A percentile compares a stretch with the other conserved stretches of the same genome.
Evolutionary conservation across 2,113 vertebrate species (phyloP).

Genomic region (Prunella himalayana): DNA sequence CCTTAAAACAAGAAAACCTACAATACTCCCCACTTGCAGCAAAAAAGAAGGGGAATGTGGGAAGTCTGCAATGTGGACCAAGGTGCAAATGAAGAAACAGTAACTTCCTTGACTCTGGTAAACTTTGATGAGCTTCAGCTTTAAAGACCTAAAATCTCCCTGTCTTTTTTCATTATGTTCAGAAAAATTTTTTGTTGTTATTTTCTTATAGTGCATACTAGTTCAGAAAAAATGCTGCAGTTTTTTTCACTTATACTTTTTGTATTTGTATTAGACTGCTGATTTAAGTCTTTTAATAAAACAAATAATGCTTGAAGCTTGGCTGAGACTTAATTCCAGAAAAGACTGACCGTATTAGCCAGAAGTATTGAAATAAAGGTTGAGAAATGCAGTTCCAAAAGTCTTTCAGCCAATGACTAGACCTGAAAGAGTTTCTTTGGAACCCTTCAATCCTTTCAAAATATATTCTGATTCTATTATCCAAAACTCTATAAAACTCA

Average conservation of each 20-base stretch:
- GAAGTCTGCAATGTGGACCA: not conserved
- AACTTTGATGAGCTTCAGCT: not conserved
- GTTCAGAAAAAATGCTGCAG: not conserved
- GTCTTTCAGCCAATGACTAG: not conserved
- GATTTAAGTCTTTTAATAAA: not conserved
- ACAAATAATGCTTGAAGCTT: not conserved
- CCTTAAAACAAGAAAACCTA: not conserved
- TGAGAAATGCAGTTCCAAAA: not conserved
- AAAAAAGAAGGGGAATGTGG: not conserved
- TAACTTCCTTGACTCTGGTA: not conserved
- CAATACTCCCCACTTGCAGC: not conserved
- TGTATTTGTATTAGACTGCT: not conserved
- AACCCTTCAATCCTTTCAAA: not conserved
- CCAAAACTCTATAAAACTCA: not conserved
- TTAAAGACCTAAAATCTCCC: not conserved
- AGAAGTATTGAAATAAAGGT: not conserved
- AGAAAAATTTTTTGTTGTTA: not conserved
- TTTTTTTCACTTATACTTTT: not conserved
- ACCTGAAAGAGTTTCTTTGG: not conserved
- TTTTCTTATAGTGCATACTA: not conserved
- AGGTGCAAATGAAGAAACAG: not conserved
- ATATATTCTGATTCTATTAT: not conserved
- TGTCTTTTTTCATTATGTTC: not conserved
- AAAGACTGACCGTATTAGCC: not conserved
- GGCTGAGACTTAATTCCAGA: not conserved